These are phyloP conservation scores for Crenuchus spilurus DNA, from an alignment of 2,797 vertebrate genomes.

Conservation along the genomic window DNA sequence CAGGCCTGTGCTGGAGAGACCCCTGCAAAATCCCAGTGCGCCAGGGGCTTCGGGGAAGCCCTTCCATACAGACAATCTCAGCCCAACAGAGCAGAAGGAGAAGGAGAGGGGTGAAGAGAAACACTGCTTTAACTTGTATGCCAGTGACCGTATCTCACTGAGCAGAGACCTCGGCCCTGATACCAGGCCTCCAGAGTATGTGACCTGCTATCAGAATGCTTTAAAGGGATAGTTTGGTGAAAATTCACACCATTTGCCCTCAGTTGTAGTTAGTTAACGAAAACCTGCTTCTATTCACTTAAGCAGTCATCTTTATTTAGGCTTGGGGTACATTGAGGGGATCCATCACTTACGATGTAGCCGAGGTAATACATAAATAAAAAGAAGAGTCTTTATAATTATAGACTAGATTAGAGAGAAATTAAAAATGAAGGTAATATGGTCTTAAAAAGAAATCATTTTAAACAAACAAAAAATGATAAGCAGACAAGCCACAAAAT, in stretches of 20 bases:
- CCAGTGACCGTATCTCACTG: slow-evolving; percentile 95
- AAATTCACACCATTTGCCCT: background rate
- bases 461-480: too few species aligned
- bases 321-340: too few species aligned
- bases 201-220: slow-evolving; percentile 39
- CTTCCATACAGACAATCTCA: slow-evolving; percentile 84
- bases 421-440: too few species aligned
- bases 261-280: too few species aligned
- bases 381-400: too few species aligned
- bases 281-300: too few species aligned
- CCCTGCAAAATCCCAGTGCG: slow-evolving; percentile 84
- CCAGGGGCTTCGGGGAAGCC: slow-evolving; percentile 92
- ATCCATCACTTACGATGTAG: too few species aligned
- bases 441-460: too few species aligned
- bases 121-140: slow-evolving; percentile 97
- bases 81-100: slow-evolving; percentile 86
- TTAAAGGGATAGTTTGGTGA: background rate
- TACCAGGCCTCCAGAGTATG: slow-evolving; percentile 97
- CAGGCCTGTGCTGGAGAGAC: slow-evolving; percentile 85
- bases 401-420: too few species aligned
- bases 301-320: too few species aligned
- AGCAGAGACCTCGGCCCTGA: slow-evolving; percentile 95
- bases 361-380: too few species aligned
- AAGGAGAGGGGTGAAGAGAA: slow-evolving; percentile 90
- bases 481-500: too few species aligned